Evolutionary conservation across 2,113 vertebrate genomes (phyloP), one percentile per base, ranked within the genome.

Genomic region (Regulus satrapa): DNA sequence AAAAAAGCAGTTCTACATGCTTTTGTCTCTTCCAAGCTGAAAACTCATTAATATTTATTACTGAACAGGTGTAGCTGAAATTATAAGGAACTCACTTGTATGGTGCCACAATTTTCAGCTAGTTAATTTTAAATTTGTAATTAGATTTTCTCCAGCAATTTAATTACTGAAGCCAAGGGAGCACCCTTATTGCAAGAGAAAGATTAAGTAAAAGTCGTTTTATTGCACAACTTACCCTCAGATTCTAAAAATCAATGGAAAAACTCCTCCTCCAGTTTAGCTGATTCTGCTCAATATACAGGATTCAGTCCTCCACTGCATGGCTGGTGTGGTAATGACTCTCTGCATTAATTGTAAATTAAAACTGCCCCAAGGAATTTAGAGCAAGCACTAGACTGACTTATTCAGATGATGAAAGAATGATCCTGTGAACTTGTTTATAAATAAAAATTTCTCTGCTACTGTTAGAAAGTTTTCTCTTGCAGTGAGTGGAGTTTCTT

Each of bases 61-160:
- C 29, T 1, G 17, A 71, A 51, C 23, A 71, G 24, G 29, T 61
- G 43, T 75, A 75, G 67, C 14, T 81, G 73, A 78, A 71, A 62
- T 63, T 29, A 67, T 55, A 34, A 81, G 28, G 18, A 59, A 59
- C 29, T 55, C 24, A 36, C 49, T 79, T 81, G 24, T 34, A 58
- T 9, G 11, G 19, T 85, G 52, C 15, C 25, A 36, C 66, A 79
- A 49, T 61, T 64, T 24, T 75, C 32, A 64, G 29, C 21, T 82
- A 64, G 36, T 74, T 86, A 63, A 48, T 78, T 89, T 77, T 31
- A 71, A 93, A 92, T 46, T 74, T 62, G 12, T 28, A 52, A 74
- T 92, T 84, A 89, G 32, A 67, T 93, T 91, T 81, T 89, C 48
- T 68, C 21, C 36, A 58, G 14, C 9, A 72, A 85, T 68, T 89